phyloP scores from a whole-genome alignment of 2,888 invertebrate genomes.

The Cephus spinipes region DNA sequence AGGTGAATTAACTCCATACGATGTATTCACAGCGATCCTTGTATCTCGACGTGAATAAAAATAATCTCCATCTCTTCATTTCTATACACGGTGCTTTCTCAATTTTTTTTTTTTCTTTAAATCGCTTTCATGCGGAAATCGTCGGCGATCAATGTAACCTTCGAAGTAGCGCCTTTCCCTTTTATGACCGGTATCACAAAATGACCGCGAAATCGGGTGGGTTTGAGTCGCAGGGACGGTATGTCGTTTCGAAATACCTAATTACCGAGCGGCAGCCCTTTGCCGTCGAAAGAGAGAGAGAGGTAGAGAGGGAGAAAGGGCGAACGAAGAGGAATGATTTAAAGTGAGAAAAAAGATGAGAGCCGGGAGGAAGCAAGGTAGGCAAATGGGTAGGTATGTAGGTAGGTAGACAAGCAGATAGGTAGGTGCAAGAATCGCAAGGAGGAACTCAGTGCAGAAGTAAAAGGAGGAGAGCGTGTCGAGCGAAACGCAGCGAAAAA shows the following conservation, averaged over 20 bases:
- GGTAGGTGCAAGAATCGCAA: neutral
- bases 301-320: constrained; percentile 12
- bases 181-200: neutral
- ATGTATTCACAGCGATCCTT: neutral
- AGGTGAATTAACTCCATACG: neutral
- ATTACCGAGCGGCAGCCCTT: neutral
- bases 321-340: constrained; percentile 6
- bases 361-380: neutral
- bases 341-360: neutral
- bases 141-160: neutral
- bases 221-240: neutral
- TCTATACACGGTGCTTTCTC: neutral
- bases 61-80: neutral
- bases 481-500: neutral
- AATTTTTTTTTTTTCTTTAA: neutral
- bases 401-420: neutral
- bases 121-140: neutral
- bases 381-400: too few species aligned
- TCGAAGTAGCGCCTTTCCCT: neutral
- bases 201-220: neutral
- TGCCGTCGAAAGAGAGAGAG: constrained; percentile 9
- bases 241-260: neutral
- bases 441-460: neutral
- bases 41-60: neutral
- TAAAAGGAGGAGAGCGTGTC: neutral